Percentiles rank a stretch among this genome's conserved stretches.
These are phyloP conservation scores for Melinaea marsaeus DNA, from an alignment of 2,888 invertebrate species.

Conservation along the genomic window DNA sequence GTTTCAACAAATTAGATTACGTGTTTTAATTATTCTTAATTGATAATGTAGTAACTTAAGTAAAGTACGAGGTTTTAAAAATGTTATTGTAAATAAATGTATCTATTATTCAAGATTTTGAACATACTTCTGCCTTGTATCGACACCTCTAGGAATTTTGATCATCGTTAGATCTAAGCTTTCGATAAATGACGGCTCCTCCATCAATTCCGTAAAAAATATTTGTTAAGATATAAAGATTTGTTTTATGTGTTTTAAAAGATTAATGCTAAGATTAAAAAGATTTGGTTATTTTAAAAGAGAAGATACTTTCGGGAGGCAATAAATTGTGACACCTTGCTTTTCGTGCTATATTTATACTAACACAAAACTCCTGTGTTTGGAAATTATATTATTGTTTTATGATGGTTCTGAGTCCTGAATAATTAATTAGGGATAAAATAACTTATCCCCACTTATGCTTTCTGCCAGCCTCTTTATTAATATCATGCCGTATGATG, in stretches of 20 bases:
- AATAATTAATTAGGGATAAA: slow-evolving; percentile 28
- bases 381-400: slow-evolving; percentile 30
- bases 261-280: slow-evolving; percentile 71
- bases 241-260: slow-evolving; percentile 70
- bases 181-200: slow-evolving; percentile 64
- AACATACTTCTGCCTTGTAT: slow-evolving; percentile 64
- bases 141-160: slow-evolving; percentile 77
- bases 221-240: slow-evolving; percentile 72
- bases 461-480: slow-evolving; percentile 30
- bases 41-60: slow-evolving; percentile 19
- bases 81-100: slow-evolving; percentile 43
- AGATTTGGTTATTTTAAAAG: slow-evolving; percentile 61
- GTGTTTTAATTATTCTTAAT: slow-evolving; percentile 27
- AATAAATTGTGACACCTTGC: slow-evolving; percentile 67
- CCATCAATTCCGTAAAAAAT: slow-evolving; percentile 75
- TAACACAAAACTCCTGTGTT: too few species aligned
- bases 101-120: slow-evolving; percentile 47
- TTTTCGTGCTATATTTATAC: slow-evolving; percentile 27
- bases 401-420: slow-evolving; percentile 19
- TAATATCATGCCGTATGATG: slow-evolving; percentile 28
- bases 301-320: slow-evolving; percentile 55
- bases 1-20: slow-evolving; percentile 21
- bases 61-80: slow-evolving; percentile 34
- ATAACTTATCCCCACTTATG: slow-evolving; percentile 28
- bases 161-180: slow-evolving; percentile 62